Evolutionary conservation across 2,113 vertebrate genomes (phyloP), one percentile per base, ranked within the genome.

Genomic region (Corydoras sp.): DNA sequence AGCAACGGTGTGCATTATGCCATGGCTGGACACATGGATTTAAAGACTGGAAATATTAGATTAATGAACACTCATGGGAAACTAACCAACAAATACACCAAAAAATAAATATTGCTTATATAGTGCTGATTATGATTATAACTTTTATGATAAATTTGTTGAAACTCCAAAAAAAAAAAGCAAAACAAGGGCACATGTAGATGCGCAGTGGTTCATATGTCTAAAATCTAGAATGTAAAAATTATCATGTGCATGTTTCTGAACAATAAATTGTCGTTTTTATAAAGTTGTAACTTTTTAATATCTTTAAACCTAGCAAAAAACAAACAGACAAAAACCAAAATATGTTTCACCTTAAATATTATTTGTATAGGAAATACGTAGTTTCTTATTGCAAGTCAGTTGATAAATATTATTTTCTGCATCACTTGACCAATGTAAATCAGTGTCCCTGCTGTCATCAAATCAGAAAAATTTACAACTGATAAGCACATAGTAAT

Each of bases 401-500:
- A 31, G 10, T 35, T 59, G 61, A 59, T 58, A 48, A 61, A 62
- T 12, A 4, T 30, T 62, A 14, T 7, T 71, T 53, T 2, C 12
- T 11, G 54, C 32, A 62, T 62, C 14, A 5, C 29, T 9, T 18
- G 31, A 63, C 54, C 9, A 15, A 6, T 65, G 35, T 53, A 65
- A 65, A 71, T 63, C 59, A 71, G 10, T 63, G 51, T 63, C 53
- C 0, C 14, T 15, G 10, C 70, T 72, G 32, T 72, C 62, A 58
- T 50, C 54, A 72, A 72, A 56, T 10, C 62, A 72, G 61, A 63
- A 56, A 62, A 64, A 56, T 69, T 50, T 59, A 71, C 69, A 63
- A 49, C 51, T 58, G 54, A 58, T 64, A 65, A 12, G 70, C 13
- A 32, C 55, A 10, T 66, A 14, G 9, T 65, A 35, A 58, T 65